Conservation (phyloP, 2,113 vertebrate genomes). For the Esox niger region DNA sequence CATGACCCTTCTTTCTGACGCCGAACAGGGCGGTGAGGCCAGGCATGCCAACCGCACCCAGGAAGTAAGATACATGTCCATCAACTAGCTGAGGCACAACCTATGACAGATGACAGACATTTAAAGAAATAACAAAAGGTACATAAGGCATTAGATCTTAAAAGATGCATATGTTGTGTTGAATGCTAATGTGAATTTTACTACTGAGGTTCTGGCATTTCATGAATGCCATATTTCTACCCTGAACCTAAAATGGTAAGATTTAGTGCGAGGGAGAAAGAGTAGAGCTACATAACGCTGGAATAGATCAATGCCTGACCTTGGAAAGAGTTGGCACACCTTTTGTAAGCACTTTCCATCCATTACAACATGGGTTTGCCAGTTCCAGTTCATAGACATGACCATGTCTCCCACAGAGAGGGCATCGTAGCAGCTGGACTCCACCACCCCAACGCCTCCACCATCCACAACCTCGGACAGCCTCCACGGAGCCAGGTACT, state of each 20-base stretch:
- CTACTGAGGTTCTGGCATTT: no score
- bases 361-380: slow-evolving; percentile 83
- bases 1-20: slow-evolving; percentile 85
- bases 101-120: slow-evolving; percentile 57
- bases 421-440: slow-evolving; percentile 74
- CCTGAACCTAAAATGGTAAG: no score
- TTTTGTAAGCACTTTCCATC: slow-evolving; percentile 79
- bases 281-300: no score
- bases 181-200: no score
- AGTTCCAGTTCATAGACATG: slow-evolving; percentile 87
- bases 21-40: slow-evolving; percentile 88
- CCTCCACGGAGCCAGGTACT: slow-evolving; percentile 84
- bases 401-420: slow-evolving; percentile 77
- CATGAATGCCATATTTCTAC: no score
- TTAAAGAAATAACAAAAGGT: background rate
- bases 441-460: slow-evolving; percentile 84
- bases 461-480: slow-evolving; percentile 81
- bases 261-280: no score
- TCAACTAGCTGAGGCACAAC: slow-evolving; percentile 79
- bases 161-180: no score
- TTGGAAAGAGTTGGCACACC: no score
- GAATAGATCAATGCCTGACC: no score
- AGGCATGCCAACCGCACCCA: slow-evolving; percentile 87
- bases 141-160: no score
- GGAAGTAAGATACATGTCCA: slow-evolving; percentile 85